Evolutionary conservation across 2,888 invertebrate species (phyloP).

Genomic region (Dryobotodes eremita): DNA sequence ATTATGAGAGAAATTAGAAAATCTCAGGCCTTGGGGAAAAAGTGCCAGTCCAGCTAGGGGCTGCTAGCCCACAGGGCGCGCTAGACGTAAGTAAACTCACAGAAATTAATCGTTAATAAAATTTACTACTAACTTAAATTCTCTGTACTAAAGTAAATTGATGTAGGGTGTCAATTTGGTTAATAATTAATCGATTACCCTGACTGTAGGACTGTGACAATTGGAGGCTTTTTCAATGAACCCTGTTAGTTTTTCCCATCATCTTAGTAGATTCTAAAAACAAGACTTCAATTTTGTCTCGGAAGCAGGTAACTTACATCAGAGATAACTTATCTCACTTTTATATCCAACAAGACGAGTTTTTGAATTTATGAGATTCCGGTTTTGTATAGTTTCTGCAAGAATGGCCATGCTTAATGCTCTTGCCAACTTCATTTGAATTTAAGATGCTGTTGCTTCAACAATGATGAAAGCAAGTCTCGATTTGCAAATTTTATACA

Average conservation of each 20-base stretch:
- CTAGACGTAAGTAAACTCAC: neutral
- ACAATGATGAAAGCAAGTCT: slow-evolving; percentile 51
- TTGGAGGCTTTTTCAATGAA: too few relatives aligned
- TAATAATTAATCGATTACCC: too few relatives aligned
- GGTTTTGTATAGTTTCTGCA: slow-evolving; percentile 42
- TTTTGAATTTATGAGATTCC: slow-evolving; percentile 38
- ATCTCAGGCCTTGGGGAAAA: neutral
- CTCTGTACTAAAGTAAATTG: too few relatives aligned
- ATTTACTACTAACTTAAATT: too few relatives aligned
- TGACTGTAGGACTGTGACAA: too few relatives aligned
- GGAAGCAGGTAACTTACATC: slow-evolving; percentile 20
- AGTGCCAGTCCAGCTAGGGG: neutral
- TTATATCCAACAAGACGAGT: slow-evolving; percentile 23
- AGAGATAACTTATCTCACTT: slow-evolving; percentile 16
- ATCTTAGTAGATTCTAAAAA: neutral
- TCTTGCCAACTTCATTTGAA: slow-evolving; percentile 50
- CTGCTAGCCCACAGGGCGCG: neutral
- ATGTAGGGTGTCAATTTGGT: too few relatives aligned
- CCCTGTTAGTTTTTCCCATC: neutral
- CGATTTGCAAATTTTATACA: slow-evolving; percentile 32
- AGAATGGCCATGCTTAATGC: slow-evolving; percentile 40
- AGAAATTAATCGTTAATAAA: too few relatives aligned
- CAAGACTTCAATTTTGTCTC: slow-evolving; percentile 20
- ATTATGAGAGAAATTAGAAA: neutral
- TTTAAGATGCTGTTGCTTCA: slow-evolving; percentile 51